phyloP scores from a whole-genome alignment of 2,797 vertebrate genomes.

The Pygocentrus nattereri region DNA sequence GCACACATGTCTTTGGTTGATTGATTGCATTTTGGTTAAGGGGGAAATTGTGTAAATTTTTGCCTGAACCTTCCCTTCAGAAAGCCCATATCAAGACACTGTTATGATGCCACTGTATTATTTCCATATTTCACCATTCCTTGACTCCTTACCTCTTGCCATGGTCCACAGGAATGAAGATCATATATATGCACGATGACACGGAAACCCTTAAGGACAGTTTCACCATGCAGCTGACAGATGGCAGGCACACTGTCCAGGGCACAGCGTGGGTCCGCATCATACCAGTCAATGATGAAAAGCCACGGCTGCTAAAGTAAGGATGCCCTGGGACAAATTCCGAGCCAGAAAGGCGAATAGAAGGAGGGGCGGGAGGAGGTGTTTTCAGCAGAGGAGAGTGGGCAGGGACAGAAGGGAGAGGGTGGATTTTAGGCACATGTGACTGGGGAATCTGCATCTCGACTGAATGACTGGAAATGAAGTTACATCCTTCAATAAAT shows the following conservation, averaged over 20 bases:
- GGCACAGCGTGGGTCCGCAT: conserved; percentile 83
- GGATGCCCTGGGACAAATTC: conserved; percentile 62
- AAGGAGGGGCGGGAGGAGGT: conserved; percentile 31
- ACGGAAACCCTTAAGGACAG: conserved; percentile 87
- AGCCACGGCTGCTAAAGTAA: conserved; percentile 86
- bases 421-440: conserved; percentile 47
- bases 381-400: conserved; percentile 36
- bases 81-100: neutral
- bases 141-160: conserved; percentile 50
- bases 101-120: neutral
- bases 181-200: conserved; percentile 87
- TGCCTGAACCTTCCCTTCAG: neutral
- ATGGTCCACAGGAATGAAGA: conserved; percentile 80
- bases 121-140: neutral
- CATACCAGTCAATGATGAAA: conserved; percentile 89
- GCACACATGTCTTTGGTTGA: neutral
- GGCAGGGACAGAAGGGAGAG: conserved; percentile 44
- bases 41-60: neutral
- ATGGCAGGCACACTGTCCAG: conserved; percentile 87
- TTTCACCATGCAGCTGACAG: conserved; percentile 86
- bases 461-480: conserved; percentile 66
- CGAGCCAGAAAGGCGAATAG: conserved; percentile 54
- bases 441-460: conserved; percentile 60
- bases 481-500: conserved; percentile 68
- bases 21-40: neutral